phyloP scores from a whole-genome alignment of 2,113 vertebrate species.

The Tauraco erythrolophus region DNA sequence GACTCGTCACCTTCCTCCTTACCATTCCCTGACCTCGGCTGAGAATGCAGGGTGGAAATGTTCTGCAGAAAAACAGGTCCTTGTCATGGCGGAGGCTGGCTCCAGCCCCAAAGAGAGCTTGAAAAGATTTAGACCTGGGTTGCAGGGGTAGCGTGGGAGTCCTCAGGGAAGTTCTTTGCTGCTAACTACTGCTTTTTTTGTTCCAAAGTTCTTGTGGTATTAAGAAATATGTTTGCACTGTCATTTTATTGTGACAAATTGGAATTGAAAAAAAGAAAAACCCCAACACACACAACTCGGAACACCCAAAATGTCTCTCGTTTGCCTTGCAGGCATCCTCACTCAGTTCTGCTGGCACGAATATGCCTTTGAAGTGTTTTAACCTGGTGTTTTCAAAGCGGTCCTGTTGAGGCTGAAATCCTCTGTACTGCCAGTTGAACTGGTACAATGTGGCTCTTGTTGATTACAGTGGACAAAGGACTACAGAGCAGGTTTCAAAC shows the following conservation, averaged over 20 bases:
- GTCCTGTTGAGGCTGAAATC: background rate
- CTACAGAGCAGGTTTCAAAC: background rate
- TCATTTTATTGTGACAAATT: conserved; percentile 19
- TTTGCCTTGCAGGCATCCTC: background rate
- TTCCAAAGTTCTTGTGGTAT: background rate
- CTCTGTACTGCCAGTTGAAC: background rate
- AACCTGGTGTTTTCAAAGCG: background rate
- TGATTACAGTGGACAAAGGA: background rate
- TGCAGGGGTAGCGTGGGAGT: background rate
- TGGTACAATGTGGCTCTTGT: background rate
- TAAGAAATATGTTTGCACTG: conserved; percentile 5
- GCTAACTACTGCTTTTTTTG: background rate
- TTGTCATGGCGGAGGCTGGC: background rate
- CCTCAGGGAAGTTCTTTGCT: background rate
- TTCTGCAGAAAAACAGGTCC: background rate
- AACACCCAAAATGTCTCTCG: background rate
- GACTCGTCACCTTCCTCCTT: background rate
- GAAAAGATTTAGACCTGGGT: background rate
- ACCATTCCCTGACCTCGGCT: background rate
- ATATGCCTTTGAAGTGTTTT: background rate
- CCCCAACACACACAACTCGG: background rate
- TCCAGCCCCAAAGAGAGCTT: background rate
- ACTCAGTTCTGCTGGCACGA: background rate
- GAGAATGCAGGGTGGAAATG: background rate
- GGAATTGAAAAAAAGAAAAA: background rate